A percentile compares a stretch with the other conserved stretches of the same genome.
phyloP scores from a whole-genome alignment of 2,113 vertebrate genomes.

The Halcyon senegalensis region DNA sequence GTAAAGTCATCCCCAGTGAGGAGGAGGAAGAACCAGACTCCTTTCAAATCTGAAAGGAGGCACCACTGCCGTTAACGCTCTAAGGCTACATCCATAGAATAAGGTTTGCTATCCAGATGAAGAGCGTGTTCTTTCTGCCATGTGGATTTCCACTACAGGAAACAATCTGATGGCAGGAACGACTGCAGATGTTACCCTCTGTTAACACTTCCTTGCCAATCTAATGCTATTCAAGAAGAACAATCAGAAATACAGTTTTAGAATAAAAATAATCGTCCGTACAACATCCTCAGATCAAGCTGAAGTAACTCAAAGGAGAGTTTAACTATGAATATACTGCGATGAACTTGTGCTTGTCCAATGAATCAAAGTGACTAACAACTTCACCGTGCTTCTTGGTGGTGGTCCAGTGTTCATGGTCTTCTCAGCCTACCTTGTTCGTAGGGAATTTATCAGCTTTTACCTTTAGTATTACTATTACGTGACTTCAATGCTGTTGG shows the following conservation, averaged over 20 bases:
- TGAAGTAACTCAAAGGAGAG: background rate
- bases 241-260: background rate
- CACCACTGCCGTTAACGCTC: background rate
- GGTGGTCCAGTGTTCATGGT: background rate
- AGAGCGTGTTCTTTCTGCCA: background rate
- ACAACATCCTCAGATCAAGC: background rate
- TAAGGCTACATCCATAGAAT: background rate
- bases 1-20: background rate
- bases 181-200: background rate
- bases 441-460: background rate
- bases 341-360: background rate
- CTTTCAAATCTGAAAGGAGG: background rate
- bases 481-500: background rate
- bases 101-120: background rate
- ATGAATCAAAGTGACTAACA: background rate
- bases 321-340: background rate
- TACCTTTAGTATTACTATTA: background rate
- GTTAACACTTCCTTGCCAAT: conserved; percentile 29
- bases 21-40: background rate
- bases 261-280: background rate
- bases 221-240: background rate
- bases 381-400: background rate
- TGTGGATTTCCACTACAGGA: background rate
- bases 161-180: background rate
- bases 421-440: background rate